phyloP scores from a whole-genome alignment of 2,888 invertebrate genomes.

The Macrosoma leucophasiata region DNA sequence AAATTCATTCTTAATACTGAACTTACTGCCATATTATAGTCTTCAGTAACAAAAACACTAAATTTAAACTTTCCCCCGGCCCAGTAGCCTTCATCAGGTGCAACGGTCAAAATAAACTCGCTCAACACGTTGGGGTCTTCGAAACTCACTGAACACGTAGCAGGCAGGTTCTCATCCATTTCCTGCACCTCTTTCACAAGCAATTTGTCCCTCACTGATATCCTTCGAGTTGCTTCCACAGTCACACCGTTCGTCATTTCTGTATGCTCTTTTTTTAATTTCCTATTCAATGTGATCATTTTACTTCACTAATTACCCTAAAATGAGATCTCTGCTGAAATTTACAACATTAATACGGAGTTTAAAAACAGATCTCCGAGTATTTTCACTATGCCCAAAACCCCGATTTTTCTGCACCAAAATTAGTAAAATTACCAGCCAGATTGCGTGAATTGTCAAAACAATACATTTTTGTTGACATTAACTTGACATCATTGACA shows the following conservation, averaged over 20 bases:
- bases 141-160: conserved; percentile 86
- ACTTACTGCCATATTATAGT: conserved; percentile 96
- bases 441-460: too few relatives aligned
- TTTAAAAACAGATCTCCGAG: too few relatives aligned
- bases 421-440: too few relatives aligned
- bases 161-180: conserved; percentile 89
- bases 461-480: too few relatives aligned
- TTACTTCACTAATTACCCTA: conserved; percentile 24
- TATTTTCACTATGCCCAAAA: too few relatives aligned
- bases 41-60: conserved; percentile 90
- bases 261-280: conserved; percentile 79
- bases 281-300: conserved; percentile 85
- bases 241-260: conserved; percentile 55
- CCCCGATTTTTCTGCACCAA: too few relatives aligned
- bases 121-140: conserved; percentile 88
- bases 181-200: conserved; percentile 89
- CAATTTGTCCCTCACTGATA: conserved; percentile 86
- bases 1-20: conserved; percentile 10
- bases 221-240: conserved; percentile 69
- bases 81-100: conserved; percentile 94
- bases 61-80: conserved; percentile 91
- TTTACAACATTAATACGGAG: not conserved
- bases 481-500: too few relatives aligned
- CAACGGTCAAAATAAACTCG: conserved; percentile 85
- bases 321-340: too few relatives aligned